A percentile compares a stretch with the other conserved stretches of the same genome.
These are phyloP conservation scores for Conger conger DNA, from an alignment of 2,113 vertebrate species.

Conservation along the genomic window DNA sequence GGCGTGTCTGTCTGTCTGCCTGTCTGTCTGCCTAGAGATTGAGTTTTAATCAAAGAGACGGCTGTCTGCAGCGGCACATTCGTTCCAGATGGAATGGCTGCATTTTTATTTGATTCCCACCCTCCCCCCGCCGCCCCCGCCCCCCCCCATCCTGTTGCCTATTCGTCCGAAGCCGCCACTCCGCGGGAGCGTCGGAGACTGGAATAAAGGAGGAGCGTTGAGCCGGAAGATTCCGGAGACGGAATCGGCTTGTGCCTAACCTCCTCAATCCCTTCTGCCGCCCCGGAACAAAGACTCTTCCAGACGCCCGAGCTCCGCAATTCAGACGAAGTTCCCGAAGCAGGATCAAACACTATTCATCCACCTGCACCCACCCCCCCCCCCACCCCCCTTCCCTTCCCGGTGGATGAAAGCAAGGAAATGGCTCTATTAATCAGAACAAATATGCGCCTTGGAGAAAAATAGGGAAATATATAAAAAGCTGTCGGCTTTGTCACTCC, in stretches of 20 bases:
- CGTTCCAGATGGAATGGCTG: background rate
- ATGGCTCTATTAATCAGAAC: conserved; percentile 61
- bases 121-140: background rate
- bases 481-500: conserved; percentile 71
- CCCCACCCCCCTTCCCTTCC: background rate
- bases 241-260: conserved; percentile 38
- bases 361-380: conserved; percentile 35
- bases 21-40: background rate
- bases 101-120: background rate
- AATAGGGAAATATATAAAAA: conserved; percentile 39
- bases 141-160: background rate
- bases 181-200: conserved; percentile 35
- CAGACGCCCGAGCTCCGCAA: conserved; percentile 22
- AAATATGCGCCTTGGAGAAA: conserved; percentile 45
- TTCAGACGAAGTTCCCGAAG: conserved; percentile 49
- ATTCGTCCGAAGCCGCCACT: background rate
- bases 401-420: conserved; percentile 51
- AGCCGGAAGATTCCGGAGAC: conserved; percentile 49
- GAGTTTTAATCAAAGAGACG: background rate
- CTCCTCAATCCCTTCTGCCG: conserved; percentile 45
- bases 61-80: background rate
- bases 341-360: conserved; percentile 39
- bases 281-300: conserved; percentile 54
- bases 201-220: conserved; percentile 27
- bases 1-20: background rate